Evolutionary conservation across 2,888 invertebrate species (phyloP), one percentile per base, ranked within the genome.

Genomic region (Hemithea aestivaria): DNA sequence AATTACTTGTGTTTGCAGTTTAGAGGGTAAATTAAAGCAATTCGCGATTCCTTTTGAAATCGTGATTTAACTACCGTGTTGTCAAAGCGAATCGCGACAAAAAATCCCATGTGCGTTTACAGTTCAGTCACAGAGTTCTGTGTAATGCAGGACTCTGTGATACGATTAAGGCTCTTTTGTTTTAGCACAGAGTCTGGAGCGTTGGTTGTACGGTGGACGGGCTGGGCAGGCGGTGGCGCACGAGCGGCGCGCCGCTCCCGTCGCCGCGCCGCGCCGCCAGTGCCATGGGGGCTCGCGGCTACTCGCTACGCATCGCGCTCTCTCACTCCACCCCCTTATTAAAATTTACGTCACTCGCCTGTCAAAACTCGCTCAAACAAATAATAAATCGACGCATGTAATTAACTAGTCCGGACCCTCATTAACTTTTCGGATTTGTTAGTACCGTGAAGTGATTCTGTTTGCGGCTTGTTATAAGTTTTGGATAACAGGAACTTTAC

Each of bases 301-400:
- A 63, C 50, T 67, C 53, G 58, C 61, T 67, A 75, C 81, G 81
- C 64, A 57, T 57, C 57, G 58, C 56, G 56, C 42, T 51, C 32
- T 41, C 45, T 12, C 35, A 28, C 43, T 35, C 54, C 48, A 51
- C 56, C 65, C 62, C 61, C 61, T 61, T 58, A 69, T 67, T 66
- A 63, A 72, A 74, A 68, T 73, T 75, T 73, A 72, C 75, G 76
- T 70, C 66, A 63, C 57, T 65, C 58, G 67, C 58, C 63, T 66
- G 66, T 74, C 77, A 70, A 73, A 75, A 74, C 64, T 66, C 62
- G 59, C 49, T 56, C 56, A 59, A 66, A 71, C 63, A 68, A 70
- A 68, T 62, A 70, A 68, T 62, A 66, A 56, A 46, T 54, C 58
- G 53, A 51, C 56, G 61, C 56, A 54, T 52, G 56, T 64, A 60